A percentile compares a stretch with the other conserved stretches of the same genome.
Conservation (phyloP, 2,888 invertebrate genomes). For the Mayetiola destructor region DNA sequence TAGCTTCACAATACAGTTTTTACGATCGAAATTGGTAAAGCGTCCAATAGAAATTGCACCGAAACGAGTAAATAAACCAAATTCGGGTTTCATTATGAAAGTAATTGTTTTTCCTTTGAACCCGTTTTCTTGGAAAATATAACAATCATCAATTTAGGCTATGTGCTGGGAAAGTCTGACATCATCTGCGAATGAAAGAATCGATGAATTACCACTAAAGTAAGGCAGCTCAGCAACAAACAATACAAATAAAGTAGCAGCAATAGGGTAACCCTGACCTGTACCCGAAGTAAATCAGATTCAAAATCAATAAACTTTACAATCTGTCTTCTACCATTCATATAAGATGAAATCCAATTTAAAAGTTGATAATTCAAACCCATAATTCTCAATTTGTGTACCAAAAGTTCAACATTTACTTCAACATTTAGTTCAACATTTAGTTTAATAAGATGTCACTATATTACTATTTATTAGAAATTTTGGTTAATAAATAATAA, state of each 20-base stretch:
- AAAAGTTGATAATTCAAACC: neutral
- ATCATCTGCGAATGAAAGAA: neutral
- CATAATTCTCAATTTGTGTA: neutral
- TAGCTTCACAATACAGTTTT: neutral
- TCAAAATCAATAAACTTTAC: neutral
- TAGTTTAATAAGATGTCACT: neutral
- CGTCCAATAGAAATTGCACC: neutral
- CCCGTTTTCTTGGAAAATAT: neutral
- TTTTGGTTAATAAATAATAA: neutral
- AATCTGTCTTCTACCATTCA: neutral
- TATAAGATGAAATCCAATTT: neutral
- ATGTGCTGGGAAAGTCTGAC: neutral
- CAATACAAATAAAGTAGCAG: neutral
- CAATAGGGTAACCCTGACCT: neutral
- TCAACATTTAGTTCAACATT: neutral
- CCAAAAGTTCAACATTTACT: neutral
- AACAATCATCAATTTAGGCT: neutral
- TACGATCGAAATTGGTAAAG: neutral
- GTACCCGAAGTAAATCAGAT: neutral
- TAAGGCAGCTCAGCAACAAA: neutral
- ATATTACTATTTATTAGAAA: neutral
- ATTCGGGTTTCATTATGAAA: neutral
- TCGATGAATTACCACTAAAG: neutral
- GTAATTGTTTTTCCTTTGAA: neutral
- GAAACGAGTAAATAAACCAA: too few species aligned